Conservation (phyloP, 2,888 invertebrate species). For the Parapristionchus giblindavisi region DNA sequence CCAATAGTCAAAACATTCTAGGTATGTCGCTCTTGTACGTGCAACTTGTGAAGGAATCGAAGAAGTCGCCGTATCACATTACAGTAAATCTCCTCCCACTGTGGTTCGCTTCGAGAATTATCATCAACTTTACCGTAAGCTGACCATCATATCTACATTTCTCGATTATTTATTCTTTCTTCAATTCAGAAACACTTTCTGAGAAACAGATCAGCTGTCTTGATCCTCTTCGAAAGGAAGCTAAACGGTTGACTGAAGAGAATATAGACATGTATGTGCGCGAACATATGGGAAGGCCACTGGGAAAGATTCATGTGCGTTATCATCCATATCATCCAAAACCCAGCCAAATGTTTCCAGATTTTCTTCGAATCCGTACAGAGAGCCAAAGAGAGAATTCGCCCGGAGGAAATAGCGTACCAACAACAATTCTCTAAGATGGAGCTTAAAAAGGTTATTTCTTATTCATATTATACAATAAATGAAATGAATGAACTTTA, state of each 20-base stretch:
- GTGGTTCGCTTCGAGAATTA: constrained; percentile 95
- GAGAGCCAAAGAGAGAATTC: constrained; percentile 85
- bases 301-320: constrained; percentile 86
- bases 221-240: constrained; percentile 87
- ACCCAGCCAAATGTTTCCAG: constrained; percentile 72
- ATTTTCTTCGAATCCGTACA: constrained; percentile 96
- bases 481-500: constrained; percentile 29
- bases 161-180: background rate
- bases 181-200: constrained; percentile 74
- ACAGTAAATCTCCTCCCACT: constrained; percentile 89
- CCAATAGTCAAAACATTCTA: constrained; percentile 25
- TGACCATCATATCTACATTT: background rate
- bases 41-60: constrained; percentile 86
- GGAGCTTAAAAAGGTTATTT: constrained; percentile 85
- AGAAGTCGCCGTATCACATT: constrained; percentile 80
- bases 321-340: background rate
- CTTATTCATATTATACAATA: background rate
- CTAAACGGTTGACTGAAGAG: constrained; percentile 87
- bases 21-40: constrained; percentile 58
- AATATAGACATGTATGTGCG: constrained; percentile 90
- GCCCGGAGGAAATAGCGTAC: constrained; percentile 95
- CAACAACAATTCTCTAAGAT: constrained; percentile 96
- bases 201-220: constrained; percentile 88
- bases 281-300: constrained; percentile 89
- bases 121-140: constrained; percentile 82